These are phyloP conservation scores for Neosalanx taihuensis DNA, from an alignment of 2,797 vertebrate species.

Conservation along the genomic window DNA sequence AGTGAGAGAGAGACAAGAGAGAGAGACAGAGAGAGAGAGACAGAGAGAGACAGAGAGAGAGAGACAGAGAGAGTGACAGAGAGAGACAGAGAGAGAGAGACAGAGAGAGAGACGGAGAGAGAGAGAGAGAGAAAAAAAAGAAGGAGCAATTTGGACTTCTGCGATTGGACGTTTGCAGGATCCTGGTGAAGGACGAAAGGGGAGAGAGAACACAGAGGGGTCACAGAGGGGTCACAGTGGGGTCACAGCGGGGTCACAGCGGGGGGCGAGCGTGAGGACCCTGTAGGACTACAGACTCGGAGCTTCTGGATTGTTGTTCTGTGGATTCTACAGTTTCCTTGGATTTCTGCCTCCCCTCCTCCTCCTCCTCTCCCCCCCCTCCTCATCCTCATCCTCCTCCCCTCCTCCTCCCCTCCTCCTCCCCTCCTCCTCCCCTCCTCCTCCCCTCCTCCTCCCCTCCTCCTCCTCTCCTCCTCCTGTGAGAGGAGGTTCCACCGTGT, in stretches of 20 bases:
- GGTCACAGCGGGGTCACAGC: too few species aligned
- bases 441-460: slow-evolving; percentile 43
- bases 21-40: background rate
- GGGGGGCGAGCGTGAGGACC: slow-evolving; percentile 21
- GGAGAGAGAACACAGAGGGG: too few species aligned
- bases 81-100: background rate
- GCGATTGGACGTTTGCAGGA: slow-evolving; percentile 32
- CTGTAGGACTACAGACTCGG: slow-evolving; percentile 39
- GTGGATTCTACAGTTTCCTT: slow-evolving; percentile 42
- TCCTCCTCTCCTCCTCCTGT: slow-evolving; percentile 48
- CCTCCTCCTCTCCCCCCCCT: slow-evolving; percentile 38
- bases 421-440: too few species aligned
- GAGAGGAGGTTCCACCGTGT: slow-evolving; percentile 42
- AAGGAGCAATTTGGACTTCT: slow-evolving; percentile 21
- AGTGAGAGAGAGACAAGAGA: background rate
- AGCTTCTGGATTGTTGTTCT: slow-evolving; percentile 12
- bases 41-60: background rate
- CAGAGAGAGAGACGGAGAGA: background rate
- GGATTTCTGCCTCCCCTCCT: slow-evolving; percentile 53
- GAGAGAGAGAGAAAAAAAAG: slow-evolving; percentile 16
- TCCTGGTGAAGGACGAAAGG: slow-evolving; percentile 21
- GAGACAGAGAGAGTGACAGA: slow-evolving; percentile 8
- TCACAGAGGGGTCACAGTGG: too few species aligned
- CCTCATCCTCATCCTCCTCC: slow-evolving; percentile 43
- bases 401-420: slow-evolving; percentile 42